A percentile compares a stretch with the other conserved stretches of the same genome.
Conservation (phyloP, 2,888 invertebrate species). For the Trichogramma dendrolimi region DNA sequence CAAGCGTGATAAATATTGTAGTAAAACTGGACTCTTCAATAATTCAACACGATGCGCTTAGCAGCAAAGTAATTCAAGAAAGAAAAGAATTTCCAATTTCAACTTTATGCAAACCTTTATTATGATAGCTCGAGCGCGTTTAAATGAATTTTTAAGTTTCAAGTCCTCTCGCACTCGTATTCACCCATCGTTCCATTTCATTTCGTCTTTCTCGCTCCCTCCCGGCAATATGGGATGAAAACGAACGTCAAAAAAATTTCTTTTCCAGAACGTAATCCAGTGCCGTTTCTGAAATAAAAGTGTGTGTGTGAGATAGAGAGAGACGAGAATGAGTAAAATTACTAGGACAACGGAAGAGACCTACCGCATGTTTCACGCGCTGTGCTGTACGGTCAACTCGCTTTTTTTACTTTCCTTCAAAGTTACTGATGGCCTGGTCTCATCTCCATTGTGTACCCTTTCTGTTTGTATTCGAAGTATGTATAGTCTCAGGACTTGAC, state of each 20-base stretch:
- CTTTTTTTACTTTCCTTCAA: constrained; percentile 14
- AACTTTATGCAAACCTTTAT: no score
- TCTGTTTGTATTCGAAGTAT: constrained; percentile 25
- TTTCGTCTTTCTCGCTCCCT: constrained; percentile 3
- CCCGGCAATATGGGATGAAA: background rate
- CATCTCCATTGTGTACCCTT: constrained; percentile 20
- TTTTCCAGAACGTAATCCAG: constrained; percentile 15
- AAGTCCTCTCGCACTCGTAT: constrained; percentile 13
- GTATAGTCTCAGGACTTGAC: constrained; percentile 2
- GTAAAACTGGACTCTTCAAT: background rate
- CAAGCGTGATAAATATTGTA: no score
- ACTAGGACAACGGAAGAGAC: constrained; percentile 17
- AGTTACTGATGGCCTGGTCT: background rate
- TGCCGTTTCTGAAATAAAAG: constrained; percentile 13
- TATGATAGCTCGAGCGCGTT: background rate
- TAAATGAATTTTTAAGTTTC: background rate
- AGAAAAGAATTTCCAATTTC: background rate
- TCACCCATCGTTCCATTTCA: constrained; percentile 18
- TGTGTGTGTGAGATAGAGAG: constrained; percentile 11
- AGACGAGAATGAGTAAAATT: constrained; percentile 18
- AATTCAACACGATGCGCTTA: background rate
- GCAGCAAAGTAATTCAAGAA: background rate
- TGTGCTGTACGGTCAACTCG: constrained; percentile 9
- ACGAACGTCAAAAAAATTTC: background rate
- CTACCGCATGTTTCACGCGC: constrained; percentile 26